Conservation (phyloP, 2,797 vertebrate species). For the Acanthurus leucopareius region DNA sequence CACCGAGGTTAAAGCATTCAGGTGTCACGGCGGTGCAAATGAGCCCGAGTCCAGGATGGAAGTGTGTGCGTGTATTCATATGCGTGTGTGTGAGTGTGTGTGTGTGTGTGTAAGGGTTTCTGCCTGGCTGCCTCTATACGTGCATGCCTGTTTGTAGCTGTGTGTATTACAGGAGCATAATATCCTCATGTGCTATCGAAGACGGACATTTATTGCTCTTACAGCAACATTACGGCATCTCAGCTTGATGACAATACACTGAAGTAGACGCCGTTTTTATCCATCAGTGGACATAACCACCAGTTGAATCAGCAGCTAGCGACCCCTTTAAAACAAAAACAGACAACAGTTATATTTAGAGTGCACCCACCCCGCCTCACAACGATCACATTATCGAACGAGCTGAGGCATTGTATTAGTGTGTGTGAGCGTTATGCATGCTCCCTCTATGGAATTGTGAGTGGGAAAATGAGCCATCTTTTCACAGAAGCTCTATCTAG, state of each 20-base stretch:
- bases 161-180: slow-evolving; percentile 24
- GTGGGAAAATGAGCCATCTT: slow-evolving; percentile 41
- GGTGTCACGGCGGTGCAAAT: slow-evolving; percentile 64
- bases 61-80: slow-evolving; percentile 22
- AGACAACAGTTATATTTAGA: slow-evolving; percentile 51
- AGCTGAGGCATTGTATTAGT: slow-evolving; percentile 12
- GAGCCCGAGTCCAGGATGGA: slow-evolving; percentile 40
- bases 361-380: slow-evolving; percentile 14
- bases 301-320: slow-evolving; percentile 54
- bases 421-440: slow-evolving; percentile 34
- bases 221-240: slow-evolving; percentile 25
- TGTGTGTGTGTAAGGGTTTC: slow-evolving; percentile 10
- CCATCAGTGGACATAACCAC: slow-evolving; percentile 46
- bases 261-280: slow-evolving; percentile 37
- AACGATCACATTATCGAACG: slow-evolving; percentile 45
- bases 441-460: slow-evolving; percentile 58
- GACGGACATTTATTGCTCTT: slow-evolving; percentile 44
- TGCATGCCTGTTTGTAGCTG: slow-evolving; percentile 15
- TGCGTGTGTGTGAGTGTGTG: slow-evolving; percentile 10
- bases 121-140: slow-evolving; percentile 16
- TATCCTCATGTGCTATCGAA: slow-evolving; percentile 19
- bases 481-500: slow-evolving; percentile 41
- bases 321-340: slow-evolving; percentile 31
- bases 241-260: slow-evolving; percentile 39
- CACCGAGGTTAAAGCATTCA: slow-evolving; percentile 61